Conservation (phyloP, 2,888 invertebrate species). For the Leucophora obtusa region DNA sequence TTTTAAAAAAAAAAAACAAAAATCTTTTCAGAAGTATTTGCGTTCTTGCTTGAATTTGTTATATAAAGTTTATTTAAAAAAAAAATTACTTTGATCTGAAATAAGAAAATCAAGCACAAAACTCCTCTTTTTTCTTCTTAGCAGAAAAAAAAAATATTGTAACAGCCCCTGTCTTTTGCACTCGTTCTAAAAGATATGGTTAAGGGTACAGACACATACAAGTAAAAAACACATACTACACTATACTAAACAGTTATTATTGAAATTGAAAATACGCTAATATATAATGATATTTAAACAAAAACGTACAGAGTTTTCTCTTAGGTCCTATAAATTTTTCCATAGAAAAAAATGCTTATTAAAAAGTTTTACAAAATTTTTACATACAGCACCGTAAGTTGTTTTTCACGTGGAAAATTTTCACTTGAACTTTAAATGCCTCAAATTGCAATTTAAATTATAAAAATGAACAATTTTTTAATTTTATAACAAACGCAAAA, state of each 20-base stretch:
- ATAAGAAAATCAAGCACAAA: constrained; percentile 33
- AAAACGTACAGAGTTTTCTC: too few species aligned
- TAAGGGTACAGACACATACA: constrained; percentile 16
- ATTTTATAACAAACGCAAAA: too few species aligned
- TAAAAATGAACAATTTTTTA: too few species aligned
- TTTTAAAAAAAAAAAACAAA: neutral
- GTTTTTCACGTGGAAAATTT: too few species aligned
- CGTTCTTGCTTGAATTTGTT: constrained; percentile 30
- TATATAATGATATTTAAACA: too few species aligned
- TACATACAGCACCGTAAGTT: too few species aligned
- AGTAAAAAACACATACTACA: neutral
- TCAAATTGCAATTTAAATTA: too few species aligned
- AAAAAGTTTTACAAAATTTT: too few species aligned
- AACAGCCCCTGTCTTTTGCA: constrained; percentile 55
- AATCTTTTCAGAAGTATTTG: constrained; percentile 16
- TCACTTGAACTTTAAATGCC: too few species aligned
- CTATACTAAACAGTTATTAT: neutral
- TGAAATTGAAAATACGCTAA: too few species aligned
- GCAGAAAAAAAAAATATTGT: neutral
- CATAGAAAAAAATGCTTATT: too few species aligned
- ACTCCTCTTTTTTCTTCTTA: constrained; percentile 25
- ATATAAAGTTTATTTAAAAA: constrained; percentile 26
- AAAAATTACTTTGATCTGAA: constrained; percentile 45
- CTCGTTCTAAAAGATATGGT: constrained; percentile 27
- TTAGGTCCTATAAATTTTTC: too few species aligned